These are phyloP conservation scores for Sebastes kiyomatsui DNA, from an alignment of 2,797 vertebrate species.

Conservation along the genomic window DNA sequence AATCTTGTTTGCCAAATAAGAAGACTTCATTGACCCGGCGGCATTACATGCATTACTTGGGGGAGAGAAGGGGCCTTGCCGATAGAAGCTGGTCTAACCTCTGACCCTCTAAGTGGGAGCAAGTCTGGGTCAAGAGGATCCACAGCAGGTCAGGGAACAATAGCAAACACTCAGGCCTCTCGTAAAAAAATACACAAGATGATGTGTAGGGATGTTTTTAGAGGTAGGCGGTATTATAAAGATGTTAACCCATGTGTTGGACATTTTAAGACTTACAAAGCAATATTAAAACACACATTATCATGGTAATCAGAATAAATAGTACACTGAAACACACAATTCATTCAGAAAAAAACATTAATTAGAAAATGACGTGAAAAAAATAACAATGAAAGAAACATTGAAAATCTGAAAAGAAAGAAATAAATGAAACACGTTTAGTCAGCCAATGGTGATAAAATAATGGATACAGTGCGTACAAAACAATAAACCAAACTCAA, in stretches of 20 bases:
- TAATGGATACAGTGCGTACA: not conserved
- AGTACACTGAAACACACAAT: not conserved
- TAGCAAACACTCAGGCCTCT: slow-evolving; percentile 30
- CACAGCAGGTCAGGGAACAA: slow-evolving; percentile 66
- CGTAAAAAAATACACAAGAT: slow-evolving; percentile 4
- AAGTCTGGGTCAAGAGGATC: slow-evolving; percentile 80
- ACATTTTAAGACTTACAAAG: not conserved
- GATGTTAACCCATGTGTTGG: not conserved
- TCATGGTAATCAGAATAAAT: not conserved
- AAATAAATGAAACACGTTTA: not conserved
- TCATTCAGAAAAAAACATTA: not conserved
- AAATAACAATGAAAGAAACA: not conserved
- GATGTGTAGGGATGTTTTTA: slow-evolving; percentile 3
- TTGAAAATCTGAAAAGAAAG: too few species aligned
- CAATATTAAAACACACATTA: not conserved
- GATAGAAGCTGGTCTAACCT: slow-evolving; percentile 68
- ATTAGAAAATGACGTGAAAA: not conserved
- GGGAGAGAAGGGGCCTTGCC: slow-evolving; percentile 20
- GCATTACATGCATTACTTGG: slow-evolving; percentile 33
- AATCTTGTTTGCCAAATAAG: slow-evolving; percentile 11
- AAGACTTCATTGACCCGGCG: slow-evolving; percentile 9
- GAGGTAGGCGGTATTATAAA: not conserved
- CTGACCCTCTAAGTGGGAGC: slow-evolving; percentile 78
- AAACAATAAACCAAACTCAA: not conserved
- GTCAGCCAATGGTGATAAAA: not conserved